Evolutionary conservation across 2,888 invertebrate genomes (phyloP).

Genomic region (Tiliacea citrago): DNA sequence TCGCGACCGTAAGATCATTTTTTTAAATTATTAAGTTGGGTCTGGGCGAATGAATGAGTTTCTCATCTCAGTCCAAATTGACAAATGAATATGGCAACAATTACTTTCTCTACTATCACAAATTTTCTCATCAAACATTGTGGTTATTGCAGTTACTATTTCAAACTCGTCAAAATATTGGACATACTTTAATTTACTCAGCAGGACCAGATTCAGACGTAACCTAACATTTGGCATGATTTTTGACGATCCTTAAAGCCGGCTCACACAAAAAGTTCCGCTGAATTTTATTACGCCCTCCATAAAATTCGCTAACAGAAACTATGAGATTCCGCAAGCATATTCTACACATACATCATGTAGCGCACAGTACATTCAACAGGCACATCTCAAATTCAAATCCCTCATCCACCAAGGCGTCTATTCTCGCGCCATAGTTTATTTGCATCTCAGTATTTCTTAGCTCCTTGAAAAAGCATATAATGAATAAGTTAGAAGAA

Average conservation of each 20-base stretch:
- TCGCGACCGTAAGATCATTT: too few relatives aligned
- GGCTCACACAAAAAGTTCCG: neutral
- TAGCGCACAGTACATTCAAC: conserved; percentile 46
- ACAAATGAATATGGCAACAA: neutral
- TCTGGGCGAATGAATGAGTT: neutral
- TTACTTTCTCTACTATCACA: too few relatives aligned
- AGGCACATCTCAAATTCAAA: conserved; percentile 58
- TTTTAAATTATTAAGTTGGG: neutral
- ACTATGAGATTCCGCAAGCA: conserved; percentile 45
- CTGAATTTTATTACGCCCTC: neutral
- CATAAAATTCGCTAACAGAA: conserved; percentile 24
- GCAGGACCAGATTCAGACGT: neutral
- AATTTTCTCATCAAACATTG: neutral
- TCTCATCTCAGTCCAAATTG: neutral
- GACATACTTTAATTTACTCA: neutral
- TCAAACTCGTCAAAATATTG: neutral
- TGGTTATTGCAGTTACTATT: neutral
- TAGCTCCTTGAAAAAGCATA: conserved; percentile 71
- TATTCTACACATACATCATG: conserved; percentile 41
- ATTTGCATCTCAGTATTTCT: conserved; percentile 64
- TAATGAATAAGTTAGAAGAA: conserved; percentile 83
- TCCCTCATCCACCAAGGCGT: conserved; percentile 48
- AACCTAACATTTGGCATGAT: neutral
- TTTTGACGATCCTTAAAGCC: neutral
- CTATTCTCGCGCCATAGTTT: conserved; percentile 54